A percentile compares a stretch with the other conserved stretches of the same genome.
These are phyloP conservation scores for Platichthys flesus DNA, from an alignment of 2,113 vertebrate species.

Conservation along the genomic window DNA sequence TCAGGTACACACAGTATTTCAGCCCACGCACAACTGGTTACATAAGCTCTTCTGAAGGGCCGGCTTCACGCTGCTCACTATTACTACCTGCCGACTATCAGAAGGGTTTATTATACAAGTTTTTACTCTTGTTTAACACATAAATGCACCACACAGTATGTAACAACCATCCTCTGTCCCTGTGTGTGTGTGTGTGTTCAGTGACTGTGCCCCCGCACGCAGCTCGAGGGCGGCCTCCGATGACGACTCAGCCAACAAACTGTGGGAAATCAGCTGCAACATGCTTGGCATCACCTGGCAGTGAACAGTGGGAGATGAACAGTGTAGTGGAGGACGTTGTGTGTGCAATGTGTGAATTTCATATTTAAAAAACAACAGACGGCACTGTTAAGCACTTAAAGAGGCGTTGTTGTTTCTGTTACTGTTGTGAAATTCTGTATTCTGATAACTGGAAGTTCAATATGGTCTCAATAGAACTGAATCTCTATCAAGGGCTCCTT, in stretches of 20 bases:
- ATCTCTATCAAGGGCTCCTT: neutral
- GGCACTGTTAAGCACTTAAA: slow-evolving; percentile 48
- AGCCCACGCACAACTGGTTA: neutral
- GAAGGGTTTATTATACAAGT: neutral
- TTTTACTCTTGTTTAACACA: neutral
- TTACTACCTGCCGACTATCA: slow-evolving; percentile 26
- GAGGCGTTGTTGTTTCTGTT: slow-evolving; percentile 5
- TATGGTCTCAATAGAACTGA: neutral
- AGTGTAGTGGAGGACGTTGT: slow-evolving; percentile 4
- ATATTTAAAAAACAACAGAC: slow-evolving; percentile 10
- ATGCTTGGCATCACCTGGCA: slow-evolving; percentile 81
- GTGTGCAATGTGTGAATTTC: neutral
- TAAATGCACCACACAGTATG: slow-evolving; percentile 3
- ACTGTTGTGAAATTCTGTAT: slow-evolving; percentile 7
- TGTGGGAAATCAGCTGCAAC: slow-evolving; percentile 83
- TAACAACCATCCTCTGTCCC: slow-evolving; percentile 26
- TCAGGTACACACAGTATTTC: slow-evolving; percentile 72
- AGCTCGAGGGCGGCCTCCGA: slow-evolving; percentile 77
- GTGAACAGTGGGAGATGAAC: slow-evolving; percentile 33
- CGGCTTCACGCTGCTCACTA: neutral
- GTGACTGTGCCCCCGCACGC: slow-evolving; percentile 77
- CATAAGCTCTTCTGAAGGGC: neutral
- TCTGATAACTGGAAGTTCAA: neutral
- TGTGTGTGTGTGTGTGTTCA: slow-evolving; percentile 54
- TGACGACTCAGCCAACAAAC: slow-evolving; percentile 80